Evolutionary conservation across 2,113 vertebrate genomes (phyloP).

Genomic region (Nanger granti): DNA sequence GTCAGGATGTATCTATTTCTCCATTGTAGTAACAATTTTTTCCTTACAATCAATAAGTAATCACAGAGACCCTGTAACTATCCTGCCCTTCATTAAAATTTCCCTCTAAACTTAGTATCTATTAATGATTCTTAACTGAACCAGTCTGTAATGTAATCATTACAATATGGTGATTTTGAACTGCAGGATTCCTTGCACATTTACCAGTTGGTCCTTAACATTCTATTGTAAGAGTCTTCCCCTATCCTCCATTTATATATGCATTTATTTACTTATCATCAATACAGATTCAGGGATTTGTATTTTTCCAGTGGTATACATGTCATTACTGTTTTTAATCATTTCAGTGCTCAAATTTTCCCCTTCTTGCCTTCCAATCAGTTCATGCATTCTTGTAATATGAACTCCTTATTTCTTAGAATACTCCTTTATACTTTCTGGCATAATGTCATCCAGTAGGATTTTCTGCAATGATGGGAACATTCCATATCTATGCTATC

Average conservation of each 20-base stretch:
- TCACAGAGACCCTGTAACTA: background rate
- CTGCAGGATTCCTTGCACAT: background rate
- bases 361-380: background rate
- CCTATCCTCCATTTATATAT: background rate
- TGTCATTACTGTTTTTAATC: background rate
- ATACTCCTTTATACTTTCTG: background rate
- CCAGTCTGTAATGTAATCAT: background rate
- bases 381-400: background rate
- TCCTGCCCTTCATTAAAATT: background rate
- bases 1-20: background rate
- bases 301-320: background rate
- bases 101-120: background rate
- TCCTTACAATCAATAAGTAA: background rate
- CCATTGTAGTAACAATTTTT: background rate
- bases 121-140: background rate
- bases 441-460: background rate
- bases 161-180: background rate
- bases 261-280: background rate
- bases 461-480: background rate
- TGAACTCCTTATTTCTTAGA: background rate
- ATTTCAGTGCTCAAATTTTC: background rate
- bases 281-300: background rate
- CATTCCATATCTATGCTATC: background rate
- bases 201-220: background rate
- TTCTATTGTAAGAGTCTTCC: background rate